Percentiles rank a stretch among this genome's conserved stretches.
Evolutionary conservation across 2,888 invertebrate genomes (phyloP).

Genomic region (Malacosoma neustria): DNA sequence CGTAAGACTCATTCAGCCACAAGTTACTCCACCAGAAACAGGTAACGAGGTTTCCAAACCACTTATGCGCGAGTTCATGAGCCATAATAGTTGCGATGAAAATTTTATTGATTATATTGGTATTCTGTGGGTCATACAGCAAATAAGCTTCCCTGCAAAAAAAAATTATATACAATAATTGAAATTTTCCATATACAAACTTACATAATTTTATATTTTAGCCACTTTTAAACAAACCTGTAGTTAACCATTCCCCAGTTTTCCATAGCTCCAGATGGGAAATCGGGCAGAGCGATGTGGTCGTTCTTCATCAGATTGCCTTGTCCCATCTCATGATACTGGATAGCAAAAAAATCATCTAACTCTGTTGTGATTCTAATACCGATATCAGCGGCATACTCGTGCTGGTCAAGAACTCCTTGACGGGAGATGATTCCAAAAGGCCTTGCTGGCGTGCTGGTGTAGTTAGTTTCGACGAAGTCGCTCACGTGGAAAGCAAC

Average conservation of each 20-base stretch:
- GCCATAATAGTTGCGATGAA: conserved; percentile 76
- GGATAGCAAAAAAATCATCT: conserved; percentile 72
- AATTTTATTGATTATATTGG: conserved; percentile 59
- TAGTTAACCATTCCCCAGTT: conserved; percentile 91
- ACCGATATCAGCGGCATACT: conserved; percentile 62
- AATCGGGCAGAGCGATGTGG: conserved; percentile 85
- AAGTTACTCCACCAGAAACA: conserved; percentile 85
- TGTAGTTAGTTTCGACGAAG: conserved; percentile 57
- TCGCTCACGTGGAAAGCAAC: conserved; percentile 90
- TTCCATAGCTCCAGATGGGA: conserved; percentile 88
- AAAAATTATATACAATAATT: no score
- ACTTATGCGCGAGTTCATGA: conserved; percentile 89
- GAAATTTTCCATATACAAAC: no score
- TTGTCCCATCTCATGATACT: conserved; percentile 72
- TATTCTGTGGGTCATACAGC: conserved; percentile 54
- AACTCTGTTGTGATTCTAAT: conserved; percentile 61
- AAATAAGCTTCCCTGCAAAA: conserved; percentile 56
- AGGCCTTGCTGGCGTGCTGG: conserved; percentile 33
- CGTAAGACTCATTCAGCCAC: conserved; percentile 83
- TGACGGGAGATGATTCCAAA: conserved; percentile 56
- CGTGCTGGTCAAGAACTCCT: conserved; percentile 46
- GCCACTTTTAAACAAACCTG: no score
- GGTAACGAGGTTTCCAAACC: conserved; percentile 88
- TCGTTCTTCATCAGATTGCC: conserved; percentile 72
- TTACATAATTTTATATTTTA: no score